Evolutionary conservation across 2,797 vertebrate species (phyloP).

Genomic region (Chloroceryle inda): DNA sequence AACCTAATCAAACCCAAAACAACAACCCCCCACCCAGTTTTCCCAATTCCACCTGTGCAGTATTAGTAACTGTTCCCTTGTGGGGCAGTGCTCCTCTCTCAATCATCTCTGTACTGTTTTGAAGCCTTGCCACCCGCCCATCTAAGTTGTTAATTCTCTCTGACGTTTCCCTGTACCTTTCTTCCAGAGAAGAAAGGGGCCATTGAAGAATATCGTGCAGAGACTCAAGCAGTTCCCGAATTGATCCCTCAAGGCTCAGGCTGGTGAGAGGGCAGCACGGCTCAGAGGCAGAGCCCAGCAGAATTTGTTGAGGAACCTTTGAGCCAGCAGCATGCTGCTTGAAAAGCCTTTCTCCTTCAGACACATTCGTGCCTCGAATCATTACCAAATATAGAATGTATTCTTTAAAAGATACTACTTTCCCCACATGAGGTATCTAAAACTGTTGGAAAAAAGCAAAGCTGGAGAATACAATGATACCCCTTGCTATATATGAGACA

Average conservation of each 20-base stretch:
- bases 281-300: slow-evolving; percentile 29
- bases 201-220: slow-evolving; percentile 20
- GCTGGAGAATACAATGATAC: background rate
- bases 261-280: slow-evolving; percentile 30
- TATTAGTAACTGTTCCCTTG: background rate
- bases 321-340: slow-evolving; percentile 35
- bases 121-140: background rate
- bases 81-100: background rate
- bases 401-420: slow-evolving; percentile 57
- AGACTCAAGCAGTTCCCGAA: slow-evolving; percentile 30
- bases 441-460: slow-evolving; percentile 36
- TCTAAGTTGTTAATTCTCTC: slow-evolving; percentile 39
- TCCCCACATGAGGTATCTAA: slow-evolving; percentile 32
- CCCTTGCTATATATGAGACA: background rate
- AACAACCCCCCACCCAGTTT: background rate
- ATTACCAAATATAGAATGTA: slow-evolving; percentile 55
- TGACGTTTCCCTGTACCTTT: slow-evolving; percentile 37
- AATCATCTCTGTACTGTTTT: background rate
- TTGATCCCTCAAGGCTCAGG: slow-evolving; percentile 43
- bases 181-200: slow-evolving; percentile 30
- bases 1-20: background rate
- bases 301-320: slow-evolving; percentile 54
- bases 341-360: slow-evolving; percentile 65
- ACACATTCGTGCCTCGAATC: background rate
- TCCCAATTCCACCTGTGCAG: background rate